Evolutionary conservation across 2,888 invertebrate species (phyloP), one percentile per base, ranked within the genome.

Genomic region (Leucophenga maculata): DNA sequence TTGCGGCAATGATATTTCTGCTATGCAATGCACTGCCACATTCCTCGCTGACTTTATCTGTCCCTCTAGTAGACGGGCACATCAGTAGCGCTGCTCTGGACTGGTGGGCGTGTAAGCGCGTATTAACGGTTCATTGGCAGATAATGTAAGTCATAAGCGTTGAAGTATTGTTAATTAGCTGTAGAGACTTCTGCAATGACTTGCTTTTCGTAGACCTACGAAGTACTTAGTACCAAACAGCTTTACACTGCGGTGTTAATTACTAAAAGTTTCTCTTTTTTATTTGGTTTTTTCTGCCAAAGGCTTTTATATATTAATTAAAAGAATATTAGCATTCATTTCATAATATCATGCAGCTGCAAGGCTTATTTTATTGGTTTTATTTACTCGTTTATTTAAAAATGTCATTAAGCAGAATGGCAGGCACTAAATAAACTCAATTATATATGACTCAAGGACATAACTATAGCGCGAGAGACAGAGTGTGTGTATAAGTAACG

Each of bases 341-440:
- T 26, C 4, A 26, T 26, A 26, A 3, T 26, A 26, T 26, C 26
- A 26, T 26, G 26, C 26, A 3, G 26, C 26, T 26, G 26, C 26
- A 26, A 4, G 2, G 46, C 46, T 46, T 13, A 13, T 46, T 13
- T 44, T 44, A 46, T 46, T 46, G 46, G 46, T 46, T 46, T 46
- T 46, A 13, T 46, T 46, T 14, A 2, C 46, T 46, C 46, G 46
- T 84, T 84, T 84, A 83, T 84, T 84, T 83, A 80, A 80, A 73
- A 83, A 83, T 83, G 72, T 84, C 83, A 83, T 80, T 84, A 83
- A 77, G 82, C n/a, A 13, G 50, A 3, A 26, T 26, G 26, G 3
- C 26, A 26, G 26, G 4, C 54, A 65, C 11, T 39, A 32, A 16
- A 13, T 52, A 54, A 26, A 4, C 26, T 26, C 26, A 4, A 26